These are phyloP conservation scores for Hydropotes inermis DNA, from an alignment of 2,113 vertebrate species.

Conservation along the genomic window DNA sequence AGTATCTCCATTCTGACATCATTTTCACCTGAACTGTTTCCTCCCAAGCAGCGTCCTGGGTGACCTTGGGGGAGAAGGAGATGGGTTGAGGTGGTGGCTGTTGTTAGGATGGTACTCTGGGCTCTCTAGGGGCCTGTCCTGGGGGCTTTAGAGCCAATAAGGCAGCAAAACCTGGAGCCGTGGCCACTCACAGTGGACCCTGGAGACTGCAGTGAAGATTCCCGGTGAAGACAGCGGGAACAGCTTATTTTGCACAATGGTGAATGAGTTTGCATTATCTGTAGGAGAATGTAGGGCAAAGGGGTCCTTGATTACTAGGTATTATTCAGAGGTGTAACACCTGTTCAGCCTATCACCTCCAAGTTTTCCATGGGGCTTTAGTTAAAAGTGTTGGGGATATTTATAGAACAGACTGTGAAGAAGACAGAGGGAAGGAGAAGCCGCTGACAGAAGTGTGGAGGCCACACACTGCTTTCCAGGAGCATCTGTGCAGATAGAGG, in stretches of 20 bases:
- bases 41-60: background rate
- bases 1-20: background rate
- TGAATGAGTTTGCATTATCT: conserved; percentile 12
- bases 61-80: background rate
- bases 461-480: background rate
- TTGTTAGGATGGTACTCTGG: background rate
- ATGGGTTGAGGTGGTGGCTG: background rate
- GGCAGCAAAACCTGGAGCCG: background rate
- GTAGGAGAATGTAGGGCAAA: background rate
- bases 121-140: background rate
- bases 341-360: background rate
- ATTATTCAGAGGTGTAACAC: background rate
- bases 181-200: background rate
- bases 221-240: background rate
- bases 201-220: background rate
- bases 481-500: background rate
- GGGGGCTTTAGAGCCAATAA: background rate
- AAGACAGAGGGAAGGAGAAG: background rate
- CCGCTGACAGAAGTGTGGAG: background rate
- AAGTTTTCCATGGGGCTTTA: background rate
- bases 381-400: background rate
- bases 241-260: background rate
- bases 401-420: background rate
- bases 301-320: background rate
- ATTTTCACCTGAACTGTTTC: background rate